These are phyloP conservation scores for Turnix velox DNA, from an alignment of 2,113 vertebrate species.

Conservation along the genomic window DNA sequence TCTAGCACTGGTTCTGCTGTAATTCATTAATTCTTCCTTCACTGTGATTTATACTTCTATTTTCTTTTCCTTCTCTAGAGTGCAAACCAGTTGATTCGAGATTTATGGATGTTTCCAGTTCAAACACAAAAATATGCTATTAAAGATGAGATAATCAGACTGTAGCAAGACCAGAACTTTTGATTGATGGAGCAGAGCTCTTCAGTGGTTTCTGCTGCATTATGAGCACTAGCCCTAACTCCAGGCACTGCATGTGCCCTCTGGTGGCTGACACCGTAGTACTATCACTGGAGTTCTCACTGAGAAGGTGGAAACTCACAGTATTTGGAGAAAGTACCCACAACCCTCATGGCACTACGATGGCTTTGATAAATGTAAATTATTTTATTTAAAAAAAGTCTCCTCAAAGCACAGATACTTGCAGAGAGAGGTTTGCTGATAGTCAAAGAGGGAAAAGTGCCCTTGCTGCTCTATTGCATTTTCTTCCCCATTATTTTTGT, in stretches of 20 bases:
- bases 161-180: background rate
- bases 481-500: background rate
- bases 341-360: background rate
- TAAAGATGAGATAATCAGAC: background rate
- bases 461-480: background rate
- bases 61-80: background rate
- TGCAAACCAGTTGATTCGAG: background rate
- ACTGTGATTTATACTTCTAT: background rate
- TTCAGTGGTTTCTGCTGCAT: background rate
- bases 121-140: background rate
- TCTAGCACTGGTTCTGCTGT: background rate
- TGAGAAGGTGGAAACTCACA: fast-evolving
- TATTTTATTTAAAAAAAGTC: background rate
- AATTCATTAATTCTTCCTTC: background rate
- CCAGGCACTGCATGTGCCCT: background rate
- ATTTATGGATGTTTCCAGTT: background rate
- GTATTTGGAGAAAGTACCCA: background rate
- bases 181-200: background rate
- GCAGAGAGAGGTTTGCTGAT: background rate
- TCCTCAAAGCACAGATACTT: background rate
- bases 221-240: background rate
- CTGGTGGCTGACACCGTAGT: background rate
- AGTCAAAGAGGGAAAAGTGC: background rate
- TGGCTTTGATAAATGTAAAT: background rate
- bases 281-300: fast-evolving